A percentile compares a stretch with the other conserved stretches of the same genome.
Conservation (phyloP, 1,140 invertebrate genomes). For the Stegodyphus dumicola region DNA sequence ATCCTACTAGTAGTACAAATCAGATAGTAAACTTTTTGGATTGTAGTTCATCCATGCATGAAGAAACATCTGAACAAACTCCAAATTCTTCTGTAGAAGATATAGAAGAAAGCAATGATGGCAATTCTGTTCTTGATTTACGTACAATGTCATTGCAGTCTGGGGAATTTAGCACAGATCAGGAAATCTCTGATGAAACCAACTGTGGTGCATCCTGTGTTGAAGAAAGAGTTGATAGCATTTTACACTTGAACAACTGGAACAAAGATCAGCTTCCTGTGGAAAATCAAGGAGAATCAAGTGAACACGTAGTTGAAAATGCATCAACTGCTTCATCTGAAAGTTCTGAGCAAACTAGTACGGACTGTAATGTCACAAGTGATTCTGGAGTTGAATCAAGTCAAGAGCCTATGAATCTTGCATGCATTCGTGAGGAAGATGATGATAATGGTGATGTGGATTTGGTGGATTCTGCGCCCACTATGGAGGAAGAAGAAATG, state of each 20-base stretch:
- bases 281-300: slow-evolving; percentile 20
- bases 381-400: slow-evolving; percentile 62
- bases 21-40: slow-evolving; percentile 49
- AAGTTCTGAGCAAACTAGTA: slow-evolving; percentile 56
- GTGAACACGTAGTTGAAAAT: slow-evolving; percentile 54
- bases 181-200: slow-evolving; percentile 9
- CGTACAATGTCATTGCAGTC: slow-evolving; percentile 39
- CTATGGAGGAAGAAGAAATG: background rate
- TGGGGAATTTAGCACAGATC: slow-evolving; percentile 10
- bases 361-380: slow-evolving; percentile 56
- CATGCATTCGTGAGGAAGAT: slow-evolving; percentile 44
- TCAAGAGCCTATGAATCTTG: slow-evolving; percentile 60
- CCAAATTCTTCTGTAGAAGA: slow-evolving; percentile 31
- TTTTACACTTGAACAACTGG: slow-evolving; percentile 43
- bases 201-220: background rate
- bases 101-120: slow-evolving; percentile 47
- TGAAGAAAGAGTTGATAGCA: slow-evolving; percentile 4
- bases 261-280: slow-evolving; percentile 9
- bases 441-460: slow-evolving; percentile 12
- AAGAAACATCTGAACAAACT: slow-evolving; percentile 29
- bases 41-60: slow-evolving; percentile 25
- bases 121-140: slow-evolving; percentile 47
- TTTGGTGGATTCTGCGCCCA: slow-evolving; percentile 3
- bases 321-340: slow-evolving; percentile 60
- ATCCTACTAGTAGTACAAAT: slow-evolving; percentile 7